Evolutionary conservation across 1,140 invertebrate species (phyloP), one percentile per base, ranked within the genome.

Genomic region (Drosophila cardini): DNA sequence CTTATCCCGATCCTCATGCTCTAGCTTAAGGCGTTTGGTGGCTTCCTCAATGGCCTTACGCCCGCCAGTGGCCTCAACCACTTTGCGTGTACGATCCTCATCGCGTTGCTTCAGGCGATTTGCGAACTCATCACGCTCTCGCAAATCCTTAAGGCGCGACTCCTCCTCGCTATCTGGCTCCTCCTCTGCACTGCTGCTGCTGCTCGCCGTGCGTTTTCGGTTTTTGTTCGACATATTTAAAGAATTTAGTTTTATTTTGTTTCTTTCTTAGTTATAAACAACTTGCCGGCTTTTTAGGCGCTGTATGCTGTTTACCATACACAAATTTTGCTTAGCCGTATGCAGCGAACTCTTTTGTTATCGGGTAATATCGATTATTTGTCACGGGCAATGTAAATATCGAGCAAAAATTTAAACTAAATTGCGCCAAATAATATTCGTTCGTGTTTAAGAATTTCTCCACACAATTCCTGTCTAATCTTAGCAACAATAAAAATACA

Each of bases 61-160:
- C 72, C 96, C 96, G 64, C 94, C 93, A 75, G 93, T 92, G 40
- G 94, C 93, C 67, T 95, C 94, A 10, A 95, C 94, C 78, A 98
- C 94, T 92, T 97, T 98, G 61, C 96, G 94, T 0, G 96, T 97
- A 89, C 96, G 97, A 32, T 95, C 95, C 92, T 98, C 97, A 95
- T 99, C 98, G 87, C 96, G 96, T 74, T 96, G 95, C 86, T 96
- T 96, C 0, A 99, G 93, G 74, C 98, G 94, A 76, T 95, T 95
- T 0, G 97, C 95, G 93, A 99, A 99, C 90, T 97, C 98, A 93
- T 99, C 98, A 89, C 98, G 93, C 92, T 98, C 97, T 91, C 96
- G 95, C 7, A 98, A 93, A 94, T 99, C 98, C 80, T 94, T 93
- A 40, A 94, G 92, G 53, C 96, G 94, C 69, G 94, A 94, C 63